These are phyloP conservation scores for Turnix velox DNA, from an alignment of 2,113 vertebrate species.

Conservation along the genomic window DNA sequence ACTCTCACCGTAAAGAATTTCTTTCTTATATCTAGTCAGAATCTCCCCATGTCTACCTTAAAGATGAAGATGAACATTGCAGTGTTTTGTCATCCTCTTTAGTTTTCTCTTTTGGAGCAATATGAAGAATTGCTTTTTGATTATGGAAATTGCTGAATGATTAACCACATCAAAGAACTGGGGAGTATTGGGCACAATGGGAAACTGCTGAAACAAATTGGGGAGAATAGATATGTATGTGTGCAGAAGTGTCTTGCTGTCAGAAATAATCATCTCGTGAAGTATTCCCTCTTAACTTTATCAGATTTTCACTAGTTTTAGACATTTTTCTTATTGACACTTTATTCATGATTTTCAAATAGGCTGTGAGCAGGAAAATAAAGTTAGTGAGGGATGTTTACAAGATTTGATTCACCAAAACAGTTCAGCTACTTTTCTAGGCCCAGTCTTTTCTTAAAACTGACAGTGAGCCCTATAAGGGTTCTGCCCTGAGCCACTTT, in stretches of 20 bases:
- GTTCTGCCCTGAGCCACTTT: not conserved
- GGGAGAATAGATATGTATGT: not conserved
- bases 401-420: not conserved
- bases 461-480: not conserved
- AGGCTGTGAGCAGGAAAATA: not conserved
- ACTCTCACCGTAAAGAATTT: too few species aligned
- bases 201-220: not conserved
- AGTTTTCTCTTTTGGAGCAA: not conserved
- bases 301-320: not conserved
- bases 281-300: not conserved
- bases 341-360: not conserved
- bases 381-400: accelerated
- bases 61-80: not conserved
- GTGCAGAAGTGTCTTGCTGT: not conserved
- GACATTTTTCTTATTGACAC: not conserved
- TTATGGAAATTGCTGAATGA: not conserved
- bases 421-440: not conserved
- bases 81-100: not conserved
- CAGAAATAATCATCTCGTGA: not conserved
- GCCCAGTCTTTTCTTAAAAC: not conserved
- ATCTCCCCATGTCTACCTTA: not conserved
- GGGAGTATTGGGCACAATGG: accelerated
- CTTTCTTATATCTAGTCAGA: too few species aligned
- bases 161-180: not conserved
- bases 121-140: not conserved